These are phyloP conservation scores for Canis aureus DNA, from an alignment of 2,113 vertebrate genomes.

Conservation along the genomic window DNA sequence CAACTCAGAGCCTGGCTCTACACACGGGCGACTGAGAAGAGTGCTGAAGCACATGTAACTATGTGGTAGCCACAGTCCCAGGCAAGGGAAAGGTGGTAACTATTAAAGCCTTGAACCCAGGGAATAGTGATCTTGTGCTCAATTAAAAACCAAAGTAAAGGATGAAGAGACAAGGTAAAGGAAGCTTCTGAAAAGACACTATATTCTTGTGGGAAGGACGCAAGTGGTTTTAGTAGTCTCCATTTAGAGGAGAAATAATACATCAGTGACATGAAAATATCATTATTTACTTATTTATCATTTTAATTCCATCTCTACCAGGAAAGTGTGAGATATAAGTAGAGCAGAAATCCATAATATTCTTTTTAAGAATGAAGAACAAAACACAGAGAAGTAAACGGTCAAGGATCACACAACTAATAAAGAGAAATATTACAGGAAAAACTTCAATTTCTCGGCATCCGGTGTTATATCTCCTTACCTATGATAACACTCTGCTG, in stretches of 20 bases:
- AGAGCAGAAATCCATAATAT: background rate
- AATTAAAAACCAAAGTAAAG: background rate
- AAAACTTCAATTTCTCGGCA: background rate
- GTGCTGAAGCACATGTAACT: accelerated
- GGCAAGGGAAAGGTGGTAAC: background rate
- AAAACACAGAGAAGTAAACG: background rate
- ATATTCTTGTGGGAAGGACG: background rate
- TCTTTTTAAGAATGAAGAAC: background rate
- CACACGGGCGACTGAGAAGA: background rate
- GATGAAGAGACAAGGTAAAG: background rate
- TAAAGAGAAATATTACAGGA: background rate
- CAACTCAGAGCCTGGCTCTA: no score
- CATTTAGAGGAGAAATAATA: background rate
- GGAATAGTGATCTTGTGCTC: background rate
- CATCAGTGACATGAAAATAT: background rate
- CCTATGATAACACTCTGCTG: accelerated
- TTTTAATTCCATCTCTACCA: background rate
- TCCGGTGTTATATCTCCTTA: accelerated
- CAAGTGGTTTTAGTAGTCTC: background rate
- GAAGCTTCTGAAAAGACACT: background rate
- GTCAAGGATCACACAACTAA: background rate
- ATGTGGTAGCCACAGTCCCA: accelerated
- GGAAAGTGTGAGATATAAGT: background rate
- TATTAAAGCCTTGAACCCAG: background rate
- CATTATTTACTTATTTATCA: background rate